Evolutionary conservation across 2,113 vertebrate species (phyloP).

Genomic region (Suncus etruscus): DNA sequence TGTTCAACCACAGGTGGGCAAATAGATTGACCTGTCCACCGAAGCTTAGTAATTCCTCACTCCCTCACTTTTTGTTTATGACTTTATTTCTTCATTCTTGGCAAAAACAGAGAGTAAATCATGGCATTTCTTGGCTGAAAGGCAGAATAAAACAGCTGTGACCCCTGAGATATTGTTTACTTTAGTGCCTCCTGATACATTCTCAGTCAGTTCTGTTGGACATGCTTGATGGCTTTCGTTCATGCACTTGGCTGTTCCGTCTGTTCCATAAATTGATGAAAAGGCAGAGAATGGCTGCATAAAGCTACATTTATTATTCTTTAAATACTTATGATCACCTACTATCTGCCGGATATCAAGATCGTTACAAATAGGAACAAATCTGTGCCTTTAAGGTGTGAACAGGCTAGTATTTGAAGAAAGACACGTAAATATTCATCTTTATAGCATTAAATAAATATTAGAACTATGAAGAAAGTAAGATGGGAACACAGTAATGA

Average conservation of each 20-base stretch:
- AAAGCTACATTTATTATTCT: conserved; percentile 60
- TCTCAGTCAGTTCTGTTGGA: conserved; percentile 76
- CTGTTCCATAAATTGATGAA: conserved; percentile 73
- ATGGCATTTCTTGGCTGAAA: conserved; percentile 80
- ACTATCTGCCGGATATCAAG: not conserved
- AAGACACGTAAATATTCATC: not conserved
- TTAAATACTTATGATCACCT: conserved; percentile 65
- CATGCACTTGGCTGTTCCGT: conserved; percentile 65
- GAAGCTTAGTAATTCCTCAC: conserved; percentile 71
- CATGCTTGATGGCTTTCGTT: conserved; percentile 68
- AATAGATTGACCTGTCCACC: conserved; percentile 78
- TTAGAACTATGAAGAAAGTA: conserved; percentile 10
- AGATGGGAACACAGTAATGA: conserved; percentile 16
- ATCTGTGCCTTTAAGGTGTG: conserved; percentile 2
- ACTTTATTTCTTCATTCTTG: conserved; percentile 77
- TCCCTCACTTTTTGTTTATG: conserved; percentile 72
- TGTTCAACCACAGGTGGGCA: conserved; percentile 59
- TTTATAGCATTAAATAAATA: not conserved
- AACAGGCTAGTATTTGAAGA: conserved; percentile 16
- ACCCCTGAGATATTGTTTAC: conserved; percentile 76
- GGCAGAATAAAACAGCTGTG: conserved; percentile 79
- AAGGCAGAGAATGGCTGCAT: conserved; percentile 33
- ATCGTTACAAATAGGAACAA: conserved; percentile 33
- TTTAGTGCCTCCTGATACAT: conserved; percentile 65
- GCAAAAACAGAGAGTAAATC: conserved; percentile 79